Evolutionary conservation across 2,113 vertebrate genomes (phyloP).

Genomic region (Promerops cafer): DNA sequence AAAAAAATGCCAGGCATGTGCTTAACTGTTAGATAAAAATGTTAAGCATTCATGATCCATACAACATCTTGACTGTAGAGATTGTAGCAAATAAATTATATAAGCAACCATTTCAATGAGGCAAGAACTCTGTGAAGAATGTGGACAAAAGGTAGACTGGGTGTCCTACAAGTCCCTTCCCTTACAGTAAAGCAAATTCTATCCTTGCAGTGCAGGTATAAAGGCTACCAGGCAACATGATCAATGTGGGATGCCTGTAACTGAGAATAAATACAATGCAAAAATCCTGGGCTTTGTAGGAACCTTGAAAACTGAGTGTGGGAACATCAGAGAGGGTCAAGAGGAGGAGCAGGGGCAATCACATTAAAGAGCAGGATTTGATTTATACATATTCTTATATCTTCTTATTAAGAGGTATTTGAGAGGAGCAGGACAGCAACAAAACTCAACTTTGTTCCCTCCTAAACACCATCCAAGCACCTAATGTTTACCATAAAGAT

Average conservation of each 20-base stretch:
- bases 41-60: not conserved
- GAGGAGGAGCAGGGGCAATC: not conserved
- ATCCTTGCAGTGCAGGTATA: not conserved
- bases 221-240: not conserved
- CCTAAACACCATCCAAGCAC: rapidly evolving
- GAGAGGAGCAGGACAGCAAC: not conserved
- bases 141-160: not conserved
- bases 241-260: not conserved
- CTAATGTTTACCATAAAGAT: not conserved
- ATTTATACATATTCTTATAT: not conserved
- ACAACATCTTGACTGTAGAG: not conserved
- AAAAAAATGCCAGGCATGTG: not conserved
- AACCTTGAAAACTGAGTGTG: not conserved
- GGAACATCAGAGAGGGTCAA: not conserved
- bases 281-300: not conserved
- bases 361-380: not conserved
- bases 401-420: not conserved
- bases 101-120: not conserved
- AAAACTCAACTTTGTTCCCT: not conserved
- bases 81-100: not conserved
- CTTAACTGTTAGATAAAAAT: not conserved
- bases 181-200: not conserved
- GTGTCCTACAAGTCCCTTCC: not conserved
- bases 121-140: not conserved
- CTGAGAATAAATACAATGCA: not conserved